These are phyloP conservation scores for Stratiomys singularior DNA, from an alignment of 2,888 invertebrate genomes.

Conservation along the genomic window DNA sequence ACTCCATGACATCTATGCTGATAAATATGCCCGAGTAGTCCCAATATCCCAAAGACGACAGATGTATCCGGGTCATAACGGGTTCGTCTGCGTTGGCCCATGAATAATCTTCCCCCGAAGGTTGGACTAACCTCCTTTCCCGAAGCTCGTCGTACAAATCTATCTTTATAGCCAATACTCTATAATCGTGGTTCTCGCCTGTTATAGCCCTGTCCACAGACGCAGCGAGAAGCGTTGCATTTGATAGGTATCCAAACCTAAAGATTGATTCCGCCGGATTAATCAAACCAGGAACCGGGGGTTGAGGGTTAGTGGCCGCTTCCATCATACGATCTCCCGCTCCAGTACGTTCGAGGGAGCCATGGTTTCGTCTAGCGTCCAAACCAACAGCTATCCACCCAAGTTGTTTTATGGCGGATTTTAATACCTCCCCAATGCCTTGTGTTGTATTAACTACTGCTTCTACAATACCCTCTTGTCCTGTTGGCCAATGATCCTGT, in stretches of 20 bases:
- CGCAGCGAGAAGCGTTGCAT: neutral
- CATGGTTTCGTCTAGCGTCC: neutral
- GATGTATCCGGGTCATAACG: neutral
- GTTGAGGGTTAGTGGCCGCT: neutral
- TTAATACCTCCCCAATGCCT: neutral
- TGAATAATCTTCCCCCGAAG: neutral
- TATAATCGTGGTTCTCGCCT: neutral
- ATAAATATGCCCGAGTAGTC: neutral
- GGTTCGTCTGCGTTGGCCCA: neutral
- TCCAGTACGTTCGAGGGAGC: neutral
- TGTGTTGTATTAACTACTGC: neutral
- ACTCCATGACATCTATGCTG: neutral
- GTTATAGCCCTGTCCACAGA: neutral
- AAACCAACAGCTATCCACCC: neutral
- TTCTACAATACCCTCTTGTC: neutral
- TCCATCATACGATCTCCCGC: slow-evolving; percentile 4
- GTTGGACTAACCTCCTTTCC: neutral
- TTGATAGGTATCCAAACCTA: neutral
- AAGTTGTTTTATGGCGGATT: neutral
- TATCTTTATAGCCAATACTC: neutral
- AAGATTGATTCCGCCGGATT: neutral
- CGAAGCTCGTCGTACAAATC: slow-evolving; percentile 2
- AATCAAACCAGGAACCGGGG: neutral
- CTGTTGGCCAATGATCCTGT: neutral
- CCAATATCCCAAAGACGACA: neutral